Base-by-base conservation (phyloP, 2,888 invertebrate genomes). In the Synanthedon formicaeformis region DNA sequence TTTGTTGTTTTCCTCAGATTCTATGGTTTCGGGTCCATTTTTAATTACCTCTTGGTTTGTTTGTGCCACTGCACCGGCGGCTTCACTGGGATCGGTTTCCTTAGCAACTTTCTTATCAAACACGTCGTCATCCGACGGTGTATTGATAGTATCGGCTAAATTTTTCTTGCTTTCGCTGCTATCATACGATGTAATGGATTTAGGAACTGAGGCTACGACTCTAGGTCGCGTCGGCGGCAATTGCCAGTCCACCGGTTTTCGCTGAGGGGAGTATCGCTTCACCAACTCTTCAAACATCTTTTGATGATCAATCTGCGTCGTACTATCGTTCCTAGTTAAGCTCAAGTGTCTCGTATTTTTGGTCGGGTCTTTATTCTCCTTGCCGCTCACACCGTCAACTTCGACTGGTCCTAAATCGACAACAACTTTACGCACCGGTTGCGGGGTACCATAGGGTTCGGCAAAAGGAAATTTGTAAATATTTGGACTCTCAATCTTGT, bases 391-490 rank as follows among this genome's bases (percentile, higher is more conserved):
- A 8, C 70, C 71, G 34, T 76, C 73, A 41, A 68, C 65, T 58
- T 77, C 76, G 0, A 71, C 55, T 0, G 77, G 60, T 12, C 76
- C 82, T 8, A 85, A 63, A 56, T 84, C 78, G 4, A 87, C 66
- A 34, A 78, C 55, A 13, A 86, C 73, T 58, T 70, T 71, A 4
- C 87, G 78, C 40, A 70, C 71, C n/a, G 85, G 79, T 13, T 84
- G 78, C 40, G 88, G 88, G n/a, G 87, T 83, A 12, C 76, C 64
- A 56, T 82, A 88, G 40, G 87, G 88, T 58, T 88, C 88, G 50
- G 87, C 86, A 60, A 88, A 88, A 18, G 88, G 87, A 57, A 88
- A 88, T 68, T 88, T 88, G 64, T 78, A 82, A 57, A 87, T 66
- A 63, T 83, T 88, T 16, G 84, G 83, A 61, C 83, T 85, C 64